Conservation (phyloP, 2,113 vertebrate species). For the Lycocorax pyrrhopterus region DNA sequence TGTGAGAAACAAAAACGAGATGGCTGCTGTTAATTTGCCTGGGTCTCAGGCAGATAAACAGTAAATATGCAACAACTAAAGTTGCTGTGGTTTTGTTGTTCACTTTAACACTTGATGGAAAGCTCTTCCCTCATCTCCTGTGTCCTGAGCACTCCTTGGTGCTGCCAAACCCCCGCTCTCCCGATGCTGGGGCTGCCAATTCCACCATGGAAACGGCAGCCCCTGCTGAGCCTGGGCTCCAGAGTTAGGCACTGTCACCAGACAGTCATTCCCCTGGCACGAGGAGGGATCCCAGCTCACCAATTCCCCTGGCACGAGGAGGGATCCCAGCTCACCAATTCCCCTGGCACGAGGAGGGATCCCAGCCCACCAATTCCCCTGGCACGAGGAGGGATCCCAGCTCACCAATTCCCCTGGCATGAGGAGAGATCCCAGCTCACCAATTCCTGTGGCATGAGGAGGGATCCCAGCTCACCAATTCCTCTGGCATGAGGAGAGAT, state of each 20-base stretch:
- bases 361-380: not conserved
- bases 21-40: constrained; percentile 23
- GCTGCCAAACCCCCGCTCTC: not conserved
- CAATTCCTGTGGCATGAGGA: rapidly evolving
- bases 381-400: not conserved
- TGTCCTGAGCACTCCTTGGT: not conserved
- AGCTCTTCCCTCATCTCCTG: not conserved
- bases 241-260: rapidly evolving
- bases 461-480: not conserved
- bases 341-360: rapidly evolving
- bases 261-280: rapidly evolving
- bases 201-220: not conserved
- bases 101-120: not conserved
- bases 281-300: not conserved
- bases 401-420: rapidly evolving
- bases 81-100: not conserved
- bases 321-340: not conserved
- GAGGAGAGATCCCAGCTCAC: not conserved
- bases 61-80: not conserved
- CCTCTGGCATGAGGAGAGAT: not conserved
- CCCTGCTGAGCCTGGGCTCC: not conserved
- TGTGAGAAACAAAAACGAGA: constrained; percentile 28
- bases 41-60: constrained; percentile 1
- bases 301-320: not conserved
- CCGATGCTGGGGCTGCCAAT: not conserved